A percentile compares a stretch with the other conserved stretches of the same genome.
Evolutionary conservation across 1,140 invertebrate species (phyloP).

Genomic region (Brachionus sp.): DNA sequence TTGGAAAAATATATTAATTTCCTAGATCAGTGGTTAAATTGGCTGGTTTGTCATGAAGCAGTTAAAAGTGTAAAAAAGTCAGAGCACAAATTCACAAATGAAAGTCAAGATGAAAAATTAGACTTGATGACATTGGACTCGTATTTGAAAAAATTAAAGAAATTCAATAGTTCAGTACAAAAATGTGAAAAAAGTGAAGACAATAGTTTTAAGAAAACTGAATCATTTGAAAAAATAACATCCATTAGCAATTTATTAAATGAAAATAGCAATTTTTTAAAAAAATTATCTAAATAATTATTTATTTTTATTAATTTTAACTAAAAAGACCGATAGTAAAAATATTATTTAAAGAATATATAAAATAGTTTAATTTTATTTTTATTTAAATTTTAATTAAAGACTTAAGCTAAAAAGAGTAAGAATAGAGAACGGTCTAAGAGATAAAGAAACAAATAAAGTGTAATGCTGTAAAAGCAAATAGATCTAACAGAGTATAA

Average conservation of each 20-base stretch:
- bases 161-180: not conserved
- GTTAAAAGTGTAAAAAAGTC: not conserved
- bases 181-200: not conserved
- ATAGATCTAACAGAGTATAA: too few relatives aligned
- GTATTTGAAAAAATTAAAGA: not conserved
- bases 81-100: not conserved
- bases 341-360: too few relatives aligned
- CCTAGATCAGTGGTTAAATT: conserved; percentile 36
- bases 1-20: conserved; percentile 33
- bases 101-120: not conserved
- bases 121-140: not conserved
- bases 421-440: too few relatives aligned
- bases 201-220: not conserved
- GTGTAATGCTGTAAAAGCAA: too few relatives aligned
- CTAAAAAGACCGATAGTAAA: not conserved
- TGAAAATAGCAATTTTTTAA: conserved; percentile 38
- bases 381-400: too few relatives aligned
- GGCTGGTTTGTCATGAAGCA: not conserved
- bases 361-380: too few relatives aligned
- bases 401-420: too few relatives aligned
- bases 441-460: too few relatives aligned
- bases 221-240: not conserved
- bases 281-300: conserved; percentile 27
- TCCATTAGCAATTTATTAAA: conserved; percentile 3
- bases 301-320: not conserved